These are phyloP conservation scores for Pteruthius melanotis DNA, from an alignment of 2,113 vertebrate species.

Conservation along the genomic window DNA sequence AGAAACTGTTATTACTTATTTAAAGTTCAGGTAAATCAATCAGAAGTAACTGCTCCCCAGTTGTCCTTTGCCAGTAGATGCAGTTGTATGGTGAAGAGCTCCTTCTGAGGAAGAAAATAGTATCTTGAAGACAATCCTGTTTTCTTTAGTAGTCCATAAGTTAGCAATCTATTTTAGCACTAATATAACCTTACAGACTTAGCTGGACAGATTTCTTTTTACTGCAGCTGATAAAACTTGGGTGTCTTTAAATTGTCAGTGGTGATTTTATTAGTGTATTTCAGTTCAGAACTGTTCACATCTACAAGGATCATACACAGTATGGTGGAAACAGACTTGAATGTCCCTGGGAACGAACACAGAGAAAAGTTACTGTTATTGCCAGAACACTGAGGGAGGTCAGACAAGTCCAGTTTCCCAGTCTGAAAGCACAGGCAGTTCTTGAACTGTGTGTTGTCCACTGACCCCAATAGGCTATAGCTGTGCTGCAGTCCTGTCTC, in stretches of 20 bases:
- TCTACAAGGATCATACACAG: neutral
- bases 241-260: neutral
- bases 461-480: neutral
- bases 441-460: neutral
- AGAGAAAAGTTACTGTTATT: neutral
- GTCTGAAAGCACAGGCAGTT: neutral
- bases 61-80: neutral
- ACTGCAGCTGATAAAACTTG: neutral
- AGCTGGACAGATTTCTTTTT: neutral
- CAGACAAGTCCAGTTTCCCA: neutral
- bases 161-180: neutral
- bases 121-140: neutral
- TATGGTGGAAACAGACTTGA: neutral
- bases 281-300: neutral
- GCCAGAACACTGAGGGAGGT: neutral
- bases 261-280: neutral
- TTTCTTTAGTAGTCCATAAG: neutral
- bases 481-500: neutral
- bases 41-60: neutral
- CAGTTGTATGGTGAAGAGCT: neutral
- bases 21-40: neutral
- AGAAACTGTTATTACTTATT: neutral
- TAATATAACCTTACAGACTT: neutral
- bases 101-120: neutral
- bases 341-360: neutral